phyloP scores from a whole-genome alignment of 2,888 invertebrate genomes.

The Tenthredo amoena region DNA sequence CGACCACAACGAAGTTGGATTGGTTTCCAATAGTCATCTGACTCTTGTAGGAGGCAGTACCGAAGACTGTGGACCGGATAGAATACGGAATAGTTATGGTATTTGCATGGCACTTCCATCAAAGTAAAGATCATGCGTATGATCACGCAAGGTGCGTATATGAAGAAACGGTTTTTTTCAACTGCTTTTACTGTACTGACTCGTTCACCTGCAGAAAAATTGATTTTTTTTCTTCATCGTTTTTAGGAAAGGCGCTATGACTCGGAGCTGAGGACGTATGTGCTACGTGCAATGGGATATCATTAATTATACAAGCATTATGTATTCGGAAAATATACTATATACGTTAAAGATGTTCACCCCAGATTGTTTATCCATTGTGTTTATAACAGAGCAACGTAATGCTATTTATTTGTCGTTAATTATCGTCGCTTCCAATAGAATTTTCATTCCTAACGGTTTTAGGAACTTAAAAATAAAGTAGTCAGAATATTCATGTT shows the following conservation, averaged over 20 bases:
- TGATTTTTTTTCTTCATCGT: neutral
- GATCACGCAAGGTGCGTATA: neutral
- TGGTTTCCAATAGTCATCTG: slow-evolving; percentile 73
- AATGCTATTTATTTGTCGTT: neutral
- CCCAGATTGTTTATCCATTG: neutral
- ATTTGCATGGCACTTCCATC: slow-evolving; percentile 79
- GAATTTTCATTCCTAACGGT: neutral
- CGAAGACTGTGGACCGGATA: slow-evolving; percentile 88
- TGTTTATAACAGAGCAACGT: neutral
- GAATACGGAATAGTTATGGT: slow-evolving; percentile 85
- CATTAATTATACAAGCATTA: neutral
- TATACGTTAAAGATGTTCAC: neutral
- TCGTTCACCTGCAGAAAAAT: neutral
- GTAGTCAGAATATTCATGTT: neutral
- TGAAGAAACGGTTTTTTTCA: neutral
- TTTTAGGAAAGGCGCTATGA: neutral
- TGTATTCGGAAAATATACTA: neutral
- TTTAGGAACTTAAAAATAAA: neutral
- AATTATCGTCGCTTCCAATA: neutral
- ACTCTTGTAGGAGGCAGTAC: slow-evolving; percentile 83
- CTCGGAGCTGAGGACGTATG: neutral
- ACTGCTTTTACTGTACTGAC: neutral
- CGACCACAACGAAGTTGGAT: slow-evolving; percentile 52
- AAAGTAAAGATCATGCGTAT: neutral
- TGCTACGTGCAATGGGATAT: neutral